Evolutionary conservation across 2,888 invertebrate genomes (phyloP).

Genomic region (Dicranocentrus wangi): DNA sequence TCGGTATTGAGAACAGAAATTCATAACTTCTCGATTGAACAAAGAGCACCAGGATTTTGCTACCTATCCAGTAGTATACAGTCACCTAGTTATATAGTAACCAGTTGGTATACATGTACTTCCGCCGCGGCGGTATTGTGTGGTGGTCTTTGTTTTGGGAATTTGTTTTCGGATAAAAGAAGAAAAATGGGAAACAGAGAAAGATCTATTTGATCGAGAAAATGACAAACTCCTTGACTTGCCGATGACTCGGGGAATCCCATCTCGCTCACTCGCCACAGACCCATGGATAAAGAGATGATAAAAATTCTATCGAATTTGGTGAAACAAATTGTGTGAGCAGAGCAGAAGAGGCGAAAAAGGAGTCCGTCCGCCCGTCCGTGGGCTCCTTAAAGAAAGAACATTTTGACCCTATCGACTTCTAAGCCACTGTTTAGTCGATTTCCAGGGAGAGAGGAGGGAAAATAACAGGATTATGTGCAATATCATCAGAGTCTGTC

Average conservation of each 20-base stretch:
- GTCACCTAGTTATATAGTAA: too few relatives aligned
- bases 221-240: constrained; percentile 58
- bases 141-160: too few relatives aligned
- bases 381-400: too few relatives aligned
- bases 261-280: too few relatives aligned
- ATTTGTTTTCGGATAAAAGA: too few relatives aligned
- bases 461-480: constrained; percentile 64
- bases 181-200: neutral
- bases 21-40: too few relatives aligned
- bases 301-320: constrained; percentile 53
- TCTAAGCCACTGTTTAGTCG: constrained; percentile 60
- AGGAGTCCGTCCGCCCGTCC: neutral
- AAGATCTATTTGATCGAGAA: neutral
- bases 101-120: too few relatives aligned
- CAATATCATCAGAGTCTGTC: constrained; percentile 64
- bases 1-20: too few relatives aligned
- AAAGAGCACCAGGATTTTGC: too few relatives aligned
- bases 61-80: too few relatives aligned
- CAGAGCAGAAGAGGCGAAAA: constrained; percentile 16
- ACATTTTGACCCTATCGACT: constrained; percentile 32
- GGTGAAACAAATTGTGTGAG: constrained; percentile 61
- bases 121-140: too few relatives aligned
- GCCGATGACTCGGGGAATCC: constrained; percentile 35
- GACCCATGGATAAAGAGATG: constrained; percentile 18
- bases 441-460: constrained; percentile 37